phyloP scores from a whole-genome alignment of 2,888 invertebrate species.

The Pyralis farinalis region DNA sequence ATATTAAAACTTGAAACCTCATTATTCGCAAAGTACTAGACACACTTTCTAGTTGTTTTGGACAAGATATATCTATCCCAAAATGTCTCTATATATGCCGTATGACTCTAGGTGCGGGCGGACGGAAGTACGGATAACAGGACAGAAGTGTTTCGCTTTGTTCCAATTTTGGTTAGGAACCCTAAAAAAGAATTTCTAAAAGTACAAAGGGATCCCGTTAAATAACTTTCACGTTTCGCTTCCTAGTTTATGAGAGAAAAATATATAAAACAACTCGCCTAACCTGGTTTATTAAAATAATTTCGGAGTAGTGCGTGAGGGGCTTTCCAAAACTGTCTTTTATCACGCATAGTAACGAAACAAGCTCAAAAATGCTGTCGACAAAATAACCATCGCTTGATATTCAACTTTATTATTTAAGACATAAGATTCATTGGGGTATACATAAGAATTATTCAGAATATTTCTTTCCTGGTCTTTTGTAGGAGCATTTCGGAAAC shows the following conservation, averaged over 20 bases:
- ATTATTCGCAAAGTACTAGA: no score
- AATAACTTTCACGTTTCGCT: slow-evolving; percentile 28
- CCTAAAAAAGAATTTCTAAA: slow-evolving; percentile 2
- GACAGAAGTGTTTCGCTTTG: no score
- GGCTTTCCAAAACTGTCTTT: slow-evolving; percentile 55
- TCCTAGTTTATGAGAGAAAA: slow-evolving; percentile 33
- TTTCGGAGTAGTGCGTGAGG: slow-evolving; percentile 73
- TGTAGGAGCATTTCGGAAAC: slow-evolving; percentile 37
- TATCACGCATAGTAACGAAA: slow-evolving; percentile 53
- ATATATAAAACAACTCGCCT: slow-evolving; percentile 62
- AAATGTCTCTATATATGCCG: no score
- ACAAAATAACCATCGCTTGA: slow-evolving; percentile 21
- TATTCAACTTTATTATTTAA: slow-evolving; percentile 25
- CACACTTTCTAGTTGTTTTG: no score
- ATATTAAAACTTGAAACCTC: no score
- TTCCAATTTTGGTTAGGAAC: no score
- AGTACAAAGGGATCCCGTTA: slow-evolving; percentile 11
- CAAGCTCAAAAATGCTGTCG: slow-evolving; percentile 37
- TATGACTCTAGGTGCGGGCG: no score
- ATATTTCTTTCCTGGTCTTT: slow-evolving; percentile 16
- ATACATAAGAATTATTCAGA: slow-evolving; percentile 8
- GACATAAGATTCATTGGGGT: slow-evolving; percentile 17
- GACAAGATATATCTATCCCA: no score
- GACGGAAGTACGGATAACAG: no score
- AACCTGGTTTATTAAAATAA: slow-evolving; percentile 77